Base-by-base conservation (phyloP, 2,888 invertebrate genomes). In the Biston stratarius region DNA sequence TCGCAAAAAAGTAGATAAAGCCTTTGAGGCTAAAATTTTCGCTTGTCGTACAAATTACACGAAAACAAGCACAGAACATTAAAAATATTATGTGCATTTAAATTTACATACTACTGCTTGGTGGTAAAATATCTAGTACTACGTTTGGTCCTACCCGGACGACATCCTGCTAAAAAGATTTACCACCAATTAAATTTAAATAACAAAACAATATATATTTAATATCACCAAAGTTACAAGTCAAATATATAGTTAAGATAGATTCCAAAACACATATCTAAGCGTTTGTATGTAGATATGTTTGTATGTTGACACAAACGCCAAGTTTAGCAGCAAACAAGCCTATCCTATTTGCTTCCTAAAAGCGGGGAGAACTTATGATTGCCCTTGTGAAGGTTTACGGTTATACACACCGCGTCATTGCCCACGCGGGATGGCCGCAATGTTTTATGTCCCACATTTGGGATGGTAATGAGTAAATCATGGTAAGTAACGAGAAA, bases 321-420 rank as follows among this genome's bases (percentile, higher is more conserved):
- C 24, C 55, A 42, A 44, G 44, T 44, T 53, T 40, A 40, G 44
- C 45, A 57, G 45, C 45, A 45, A 57, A 57, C 56, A 47, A 57
- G 45, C 34, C 36, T 40, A 57, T 57, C 44, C 36, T 57, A 34
- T 47, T 57, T 47, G 45, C 14, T 45, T 36, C 57, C 57, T 33
- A 33, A n/a, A 44, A 44, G 6, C 52, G 14, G 10, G 42, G 56
- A 42, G 14, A 34, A 45, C 57, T 57, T 57, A 57, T 57, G 57
- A 57, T 57, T 57, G 57, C 57, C 44, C 57, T 57, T 14, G 57
- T 47, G 45, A 34, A 47, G 57, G 45, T 57, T 57, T 57, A 57
- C 57, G 57, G 34, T 57, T 57, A 57, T 57, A 24, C n/a, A 36
- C 36, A 6, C 5, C 57, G 57, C 34, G 45, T 57, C 57, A 57